A percentile compares a stretch with the other conserved stretches of the same genome.
Evolutionary conservation across 2,797 vertebrate genomes (phyloP).

Genomic region (Sebastes trivittatus): DNA sequence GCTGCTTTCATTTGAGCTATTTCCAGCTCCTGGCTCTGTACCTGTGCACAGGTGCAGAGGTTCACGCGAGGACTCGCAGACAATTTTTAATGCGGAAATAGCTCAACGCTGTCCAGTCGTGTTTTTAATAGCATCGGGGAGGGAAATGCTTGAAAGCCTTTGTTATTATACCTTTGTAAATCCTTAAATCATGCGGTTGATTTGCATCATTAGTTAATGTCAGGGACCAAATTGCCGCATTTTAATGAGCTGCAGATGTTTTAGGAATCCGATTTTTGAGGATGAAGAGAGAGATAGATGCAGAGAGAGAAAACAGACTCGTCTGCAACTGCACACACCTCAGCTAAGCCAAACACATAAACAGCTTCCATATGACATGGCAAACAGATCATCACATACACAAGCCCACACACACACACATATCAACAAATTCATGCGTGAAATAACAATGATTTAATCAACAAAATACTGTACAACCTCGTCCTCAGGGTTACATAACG

Average conservation of each 20-base stretch:
- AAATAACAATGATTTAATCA: conserved; percentile 52
- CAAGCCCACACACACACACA: conserved; percentile 26
- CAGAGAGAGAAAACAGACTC: conserved; percentile 58
- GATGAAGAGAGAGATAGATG: conserved; percentile 30
- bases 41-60: conserved; percentile 43
- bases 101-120: background rate
- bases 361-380: conserved; percentile 78
- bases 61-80: conserved; percentile 31
- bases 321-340: conserved; percentile 62
- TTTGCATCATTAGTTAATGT: conserved; percentile 71
- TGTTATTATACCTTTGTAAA: conserved; percentile 42
- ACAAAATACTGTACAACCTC: conserved; percentile 5
- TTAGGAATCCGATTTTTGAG: conserved; percentile 45
- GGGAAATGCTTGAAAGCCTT: conserved; percentile 36
- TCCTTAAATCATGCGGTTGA: conserved; percentile 51
- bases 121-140: conserved; percentile 19
- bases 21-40: conserved; percentile 38
- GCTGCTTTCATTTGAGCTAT: conserved; percentile 30
- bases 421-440: conserved; percentile 16
- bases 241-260: conserved; percentile 78
- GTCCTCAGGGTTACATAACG: conserved; percentile 57
- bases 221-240: conserved; percentile 37
- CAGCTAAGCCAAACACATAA: conserved; percentile 61
- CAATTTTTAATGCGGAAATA: conserved; percentile 33
- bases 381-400: conserved; percentile 53